Conservation (phyloP, 2,113 vertebrate genomes). For the Paradoxurus hermaphroditus region DNA sequence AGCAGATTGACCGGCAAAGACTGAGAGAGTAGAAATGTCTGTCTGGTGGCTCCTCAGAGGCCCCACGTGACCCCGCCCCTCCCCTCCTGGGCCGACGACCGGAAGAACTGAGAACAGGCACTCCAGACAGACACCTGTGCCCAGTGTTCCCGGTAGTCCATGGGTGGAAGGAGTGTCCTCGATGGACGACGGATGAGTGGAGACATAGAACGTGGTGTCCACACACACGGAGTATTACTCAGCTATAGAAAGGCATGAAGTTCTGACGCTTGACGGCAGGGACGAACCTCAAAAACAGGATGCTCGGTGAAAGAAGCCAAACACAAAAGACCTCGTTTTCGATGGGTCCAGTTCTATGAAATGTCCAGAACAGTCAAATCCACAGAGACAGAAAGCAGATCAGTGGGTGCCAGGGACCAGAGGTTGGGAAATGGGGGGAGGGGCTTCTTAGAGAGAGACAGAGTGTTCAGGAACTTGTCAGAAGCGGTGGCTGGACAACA, state of each 20-base stretch:
- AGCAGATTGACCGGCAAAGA: rapidly evolving
- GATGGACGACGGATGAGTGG: background rate
- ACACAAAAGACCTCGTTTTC: no score
- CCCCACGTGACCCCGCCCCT: rapidly evolving
- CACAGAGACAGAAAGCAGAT: background rate
- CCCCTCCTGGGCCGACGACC: rapidly evolving
- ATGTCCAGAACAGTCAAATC: background rate
- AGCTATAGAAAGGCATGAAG: rapidly evolving
- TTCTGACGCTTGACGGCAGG: rapidly evolving
- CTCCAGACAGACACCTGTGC: rapidly evolving
- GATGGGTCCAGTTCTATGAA: background rate
- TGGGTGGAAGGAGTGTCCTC: rapidly evolving
- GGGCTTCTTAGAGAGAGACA: background rate
- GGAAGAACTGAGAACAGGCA: background rate
- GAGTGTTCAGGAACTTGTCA: background rate
- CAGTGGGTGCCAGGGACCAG: background rate
- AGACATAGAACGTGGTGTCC: background rate
- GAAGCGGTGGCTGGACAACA: rapidly evolving
- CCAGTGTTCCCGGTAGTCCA: rapidly evolving
- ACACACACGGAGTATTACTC: background rate
- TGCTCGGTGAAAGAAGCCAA: background rate
- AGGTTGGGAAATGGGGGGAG: background rate
- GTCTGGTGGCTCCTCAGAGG: background rate
- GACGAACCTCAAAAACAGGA: rapidly evolving
- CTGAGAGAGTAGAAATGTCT: background rate